Evolutionary conservation across 2,888 invertebrate genomes (phyloP), one percentile per base, ranked within the genome.

Genomic region (Melinaea marsaeus): DNA sequence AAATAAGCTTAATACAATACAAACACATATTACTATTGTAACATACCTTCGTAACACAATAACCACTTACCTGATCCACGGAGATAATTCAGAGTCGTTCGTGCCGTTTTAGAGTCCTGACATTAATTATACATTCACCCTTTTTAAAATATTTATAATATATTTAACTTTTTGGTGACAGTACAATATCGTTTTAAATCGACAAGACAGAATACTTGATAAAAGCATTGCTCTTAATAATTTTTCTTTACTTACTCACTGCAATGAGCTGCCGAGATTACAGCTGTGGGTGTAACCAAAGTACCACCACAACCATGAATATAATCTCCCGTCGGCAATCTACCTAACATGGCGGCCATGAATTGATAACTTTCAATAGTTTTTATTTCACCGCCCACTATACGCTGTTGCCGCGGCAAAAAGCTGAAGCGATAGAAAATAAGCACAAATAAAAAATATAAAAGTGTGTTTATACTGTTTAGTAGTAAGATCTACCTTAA

Each of bases 221-320:
- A 11, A 13, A 11, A 7, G 22, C 22, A 34, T 33, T 2, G n/a
- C 3, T 2, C 55, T 60, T 9, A 55, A 13, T 46, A 13, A 13
- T 35, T 56, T 60, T 55, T 22, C 6, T 9, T 22, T 22, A 79
- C 82, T 75, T 74, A 86, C 86, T 55, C n/a, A 69, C 67, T 81
- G 66, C 86, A 86, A 64, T 85, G 84, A 60, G 84, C 81, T 60
- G 86, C 85, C 1, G 86, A 81, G 13, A 85, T 64, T 0, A 86
- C 69, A 2, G 71, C 22, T 5, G 3, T 70, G 2, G 63, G 2
- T 22, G 76, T 83, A 57, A 87, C 55, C 11, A 66, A 61, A 22
- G 65, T 57, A n/a, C 65, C 68, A 7, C 68, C 68, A 55, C 68
- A 68, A 13, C 9, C 22, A 9, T 58, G 60, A 11, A 32, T 7